Base-by-base conservation (phyloP, 2,113 vertebrate genomes). In the Phyllopteryx taeniolatus region DNA sequence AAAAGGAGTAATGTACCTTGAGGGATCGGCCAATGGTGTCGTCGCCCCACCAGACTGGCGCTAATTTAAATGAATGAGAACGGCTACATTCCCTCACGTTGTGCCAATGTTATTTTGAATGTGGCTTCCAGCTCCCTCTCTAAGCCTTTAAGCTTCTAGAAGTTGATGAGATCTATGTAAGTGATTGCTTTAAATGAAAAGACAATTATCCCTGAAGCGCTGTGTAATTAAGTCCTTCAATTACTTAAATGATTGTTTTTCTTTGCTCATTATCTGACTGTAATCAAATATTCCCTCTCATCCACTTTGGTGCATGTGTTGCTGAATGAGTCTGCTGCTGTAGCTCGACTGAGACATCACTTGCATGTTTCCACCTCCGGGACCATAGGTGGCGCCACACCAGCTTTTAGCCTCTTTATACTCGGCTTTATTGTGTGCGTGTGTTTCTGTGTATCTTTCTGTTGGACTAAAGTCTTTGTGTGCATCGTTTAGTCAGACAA, bases 111-210 rank as follows among this genome's bases (percentile, higher is more conserved):
- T 59, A 31, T 7, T 59, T 31, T 59, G 56, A 31, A 59, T 7
- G 22, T n/a, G 27, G 43, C 39, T 54, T 59, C 27, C 54, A 5
- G 39, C 60, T 73, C 57, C 49, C 12, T 27, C 27, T 61, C 72
- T 70, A 69, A 77, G 73, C 66, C 69, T 78, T 57, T 17, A 71
- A 70, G 72, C 63, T 64, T 67, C 60, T 17, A 31, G 20, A 22
- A 33, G 20, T n/a, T 51, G 44, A 63, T 56, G 54, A 53, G 22
- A 60, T 71, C 39, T 51, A 14, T 62, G 31, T 56, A 70, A 67
- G 39, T 77, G 62, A 81, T 80, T 83, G 68, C 44, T 74, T 63
- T 77, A 62, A 81, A 78, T 83, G 17, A 73, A 72, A 77, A 84
- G 70, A 83, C 79, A 84, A 81, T 84, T 80, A 71, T 64, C 22